phyloP scores from a whole-genome alignment of 2,797 vertebrate genomes.

The Sebastes alutus region DNA sequence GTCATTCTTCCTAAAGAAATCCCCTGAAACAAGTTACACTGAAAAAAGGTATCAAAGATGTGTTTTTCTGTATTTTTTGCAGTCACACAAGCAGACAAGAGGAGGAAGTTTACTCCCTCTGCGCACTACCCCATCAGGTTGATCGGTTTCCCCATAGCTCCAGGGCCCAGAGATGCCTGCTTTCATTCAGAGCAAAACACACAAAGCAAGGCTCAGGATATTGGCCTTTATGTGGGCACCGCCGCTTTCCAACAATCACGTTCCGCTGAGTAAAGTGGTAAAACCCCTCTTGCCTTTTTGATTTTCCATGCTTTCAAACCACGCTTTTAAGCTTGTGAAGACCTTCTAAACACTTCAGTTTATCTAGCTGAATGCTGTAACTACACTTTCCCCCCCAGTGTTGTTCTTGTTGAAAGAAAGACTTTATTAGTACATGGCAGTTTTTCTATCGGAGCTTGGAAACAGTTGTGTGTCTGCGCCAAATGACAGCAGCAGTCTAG shows the following conservation, averaged over 20 bases:
- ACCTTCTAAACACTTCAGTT: neutral
- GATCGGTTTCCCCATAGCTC: slow-evolving; percentile 6
- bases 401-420: neutral
- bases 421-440: neutral
- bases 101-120: slow-evolving; percentile 11
- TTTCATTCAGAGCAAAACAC: slow-evolving; percentile 21
- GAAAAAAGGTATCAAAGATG: neutral
- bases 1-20: neutral
- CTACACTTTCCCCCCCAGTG: neutral
- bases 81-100: neutral
- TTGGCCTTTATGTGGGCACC: neutral
- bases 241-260: neutral
- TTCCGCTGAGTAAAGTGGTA: neutral
- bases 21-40: neutral
- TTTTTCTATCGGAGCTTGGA: slow-evolving; percentile 6
- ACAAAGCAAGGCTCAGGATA: slow-evolving; percentile 30
- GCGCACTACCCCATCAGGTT: neutral
- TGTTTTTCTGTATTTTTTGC: neutral
- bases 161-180: slow-evolving; percentile 18
- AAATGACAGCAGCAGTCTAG: slow-evolving; percentile 11
- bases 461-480: slow-evolving; percentile 16
- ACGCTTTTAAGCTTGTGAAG: neutral
- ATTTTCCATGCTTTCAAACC: neutral
- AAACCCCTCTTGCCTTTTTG: neutral
- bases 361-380: neutral